Evolutionary conservation across 2,797 vertebrate species (phyloP), one percentile per base, ranked within the genome.

Genomic region (Clangula hyemalis): DNA sequence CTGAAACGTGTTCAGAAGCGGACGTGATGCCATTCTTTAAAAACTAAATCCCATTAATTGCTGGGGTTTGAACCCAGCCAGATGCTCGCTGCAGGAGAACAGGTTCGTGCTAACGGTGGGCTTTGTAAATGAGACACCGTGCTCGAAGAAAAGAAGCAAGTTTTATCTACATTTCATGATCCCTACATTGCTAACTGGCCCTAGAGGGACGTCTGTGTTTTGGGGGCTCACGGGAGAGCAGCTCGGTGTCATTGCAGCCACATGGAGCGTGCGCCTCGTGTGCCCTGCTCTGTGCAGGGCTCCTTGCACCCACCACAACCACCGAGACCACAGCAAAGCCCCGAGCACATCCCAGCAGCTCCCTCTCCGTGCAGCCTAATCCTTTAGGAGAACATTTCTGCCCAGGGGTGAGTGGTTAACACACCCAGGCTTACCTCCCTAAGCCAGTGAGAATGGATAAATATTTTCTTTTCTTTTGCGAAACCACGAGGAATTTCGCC

Each of bases 401-500:
- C 54, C n/a, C 64, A 13, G 0, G 1, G 39, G 30, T 36, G 41
- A 30, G 56, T 34, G 39, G 27, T 62, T 72, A 76, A 68, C 32
- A 83, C 12, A 72, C 75, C 56, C 70, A 70, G 15, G 21, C 2
- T 8, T 56, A 76, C 56, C 87, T 91, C 86, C 76, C 28, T 8
- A 87, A 94, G 74, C 74, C 38, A 3, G 4, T 39, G 54, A 92
- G 77, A 94, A 85, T n/a, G 75, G 92, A 38, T 82, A 94, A 96
- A 90, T 96, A 94, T 94, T 95, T 90, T 87, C 86, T 93, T 89
- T 96, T 71, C 53, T 87, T 94, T 87, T 74, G 90, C 90, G 95
- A 95, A 92, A 79, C 72, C 75, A 34, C 81, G 49, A 85, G 91
- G 91, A 96, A 95, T 95, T 94, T 85, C 72, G 91, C 77, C 81